These are phyloP conservation scores for Eupithecia centaureata DNA, from an alignment of 2,888 invertebrate genomes.

Conservation along the genomic window DNA sequence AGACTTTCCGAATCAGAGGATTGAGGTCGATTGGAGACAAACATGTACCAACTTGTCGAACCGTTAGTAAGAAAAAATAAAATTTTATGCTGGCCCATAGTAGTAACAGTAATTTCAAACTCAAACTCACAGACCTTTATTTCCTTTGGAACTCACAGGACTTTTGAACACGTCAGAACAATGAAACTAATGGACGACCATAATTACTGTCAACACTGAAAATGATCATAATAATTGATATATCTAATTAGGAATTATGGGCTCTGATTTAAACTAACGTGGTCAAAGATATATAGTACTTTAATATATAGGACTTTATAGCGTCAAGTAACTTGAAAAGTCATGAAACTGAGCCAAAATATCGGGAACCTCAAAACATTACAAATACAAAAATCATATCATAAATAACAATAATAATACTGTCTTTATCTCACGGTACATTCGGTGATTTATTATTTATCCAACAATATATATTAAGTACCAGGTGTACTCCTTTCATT, in stretches of 20 bases:
- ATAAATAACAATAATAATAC: too few species aligned
- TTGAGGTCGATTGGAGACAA: constrained; percentile 12
- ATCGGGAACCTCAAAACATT: too few species aligned
- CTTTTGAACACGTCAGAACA: too few species aligned
- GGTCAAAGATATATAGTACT: neutral
- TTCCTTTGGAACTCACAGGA: too few species aligned
- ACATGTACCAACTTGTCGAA: neutral
- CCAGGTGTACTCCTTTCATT: neutral
- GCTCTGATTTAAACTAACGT: neutral
- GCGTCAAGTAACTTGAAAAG: neutral
- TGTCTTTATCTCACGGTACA: too few species aligned
- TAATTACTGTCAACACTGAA: neutral
- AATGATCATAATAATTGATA: neutral
- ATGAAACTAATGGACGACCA: neutral
- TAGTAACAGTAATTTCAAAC: too few species aligned
- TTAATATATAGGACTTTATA: neutral
- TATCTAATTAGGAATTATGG: neutral
- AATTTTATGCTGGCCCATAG: neutral
- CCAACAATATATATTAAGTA: too few species aligned
- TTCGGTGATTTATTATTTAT: too few species aligned
- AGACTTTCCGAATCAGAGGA: constrained; percentile 22
- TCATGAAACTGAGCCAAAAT: too few species aligned
- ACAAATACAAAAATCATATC: too few species aligned
- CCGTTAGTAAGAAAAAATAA: neutral
- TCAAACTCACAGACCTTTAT: too few species aligned